Evolutionary conservation across 1,140 invertebrate species (phyloP), one percentile per base, ranked within the genome.

Genomic region (Drosophila biarmipes): DNA sequence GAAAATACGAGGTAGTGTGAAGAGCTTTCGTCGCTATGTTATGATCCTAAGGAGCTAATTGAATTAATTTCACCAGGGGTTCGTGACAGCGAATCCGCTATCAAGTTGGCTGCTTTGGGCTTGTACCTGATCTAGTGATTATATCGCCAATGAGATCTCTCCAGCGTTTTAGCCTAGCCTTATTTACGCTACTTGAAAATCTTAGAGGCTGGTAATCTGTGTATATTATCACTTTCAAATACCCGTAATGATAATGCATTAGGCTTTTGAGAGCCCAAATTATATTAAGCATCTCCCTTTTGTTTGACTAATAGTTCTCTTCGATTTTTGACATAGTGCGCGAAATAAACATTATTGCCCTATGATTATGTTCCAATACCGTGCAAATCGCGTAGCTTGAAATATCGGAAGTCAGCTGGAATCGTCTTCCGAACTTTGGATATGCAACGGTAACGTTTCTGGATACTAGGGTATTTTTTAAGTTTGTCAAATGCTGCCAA

Each of bases 231-330:
- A 48, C 45, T 7, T 29, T 48, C 14, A 14, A 48, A 21, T 48
- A 48, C 21, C 45, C 45, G 14, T 27, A 48, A 24, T 19, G 29
- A 5, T 51, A 51, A 51, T 51, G 48, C 12, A 15, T 34, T 51
- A 34, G 17, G n/a, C 48, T 51, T 34, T 51, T 15, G n/a, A 29
- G 29, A 15, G 48, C 24, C 27, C 27, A n/a, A n/a, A n/a, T n/a
- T n/a, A n/a, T n/a, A n/a, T n/a, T n/a, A n/a, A n/a, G n/a, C 35
- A 38, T n/a, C 35, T 38, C 14, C 14, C 35, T n/a, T 38, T 38
- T 14, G 14, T 38, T 38, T 5, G 35, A n/a, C 7, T 14, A 14
- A 6, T 38, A 38, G 21, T 21, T 21, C 4, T 21, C 21, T 21
- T 21, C 4, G 21, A 6, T 45, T 45, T 19, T 45, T 11, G 17